Conservation (phyloP, 1,140 invertebrate species). For the Drosophila repletoides region DNA sequence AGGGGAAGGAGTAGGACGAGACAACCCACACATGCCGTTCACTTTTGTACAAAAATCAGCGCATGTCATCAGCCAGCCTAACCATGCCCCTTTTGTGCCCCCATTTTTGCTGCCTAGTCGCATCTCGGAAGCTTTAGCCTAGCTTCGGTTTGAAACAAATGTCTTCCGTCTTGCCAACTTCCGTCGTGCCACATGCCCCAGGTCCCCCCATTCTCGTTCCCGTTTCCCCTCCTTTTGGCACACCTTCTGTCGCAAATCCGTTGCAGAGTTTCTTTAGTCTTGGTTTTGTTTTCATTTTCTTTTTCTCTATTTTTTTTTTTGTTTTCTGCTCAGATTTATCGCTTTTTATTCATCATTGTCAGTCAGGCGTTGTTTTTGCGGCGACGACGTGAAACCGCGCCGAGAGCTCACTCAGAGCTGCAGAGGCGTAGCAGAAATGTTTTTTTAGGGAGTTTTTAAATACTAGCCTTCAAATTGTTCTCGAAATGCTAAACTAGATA, state of each 20-base stretch:
- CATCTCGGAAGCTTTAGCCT: slow-evolving; percentile 16
- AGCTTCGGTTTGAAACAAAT: slow-evolving; percentile 61
- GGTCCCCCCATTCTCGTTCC: slow-evolving; percentile 2
- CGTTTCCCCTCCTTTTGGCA: slow-evolving; percentile 26
- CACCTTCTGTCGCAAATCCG: slow-evolving; percentile 56
- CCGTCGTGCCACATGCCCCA: slow-evolving; percentile 7
- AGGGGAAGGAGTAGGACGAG: slow-evolving; percentile 32
- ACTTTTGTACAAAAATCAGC: slow-evolving; percentile 54
- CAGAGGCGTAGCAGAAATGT: neutral
- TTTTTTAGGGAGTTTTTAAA: too few relatives aligned
- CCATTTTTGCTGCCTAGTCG: neutral
- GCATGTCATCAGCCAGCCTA: slow-evolving; percentile 46
- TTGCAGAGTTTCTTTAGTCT: slow-evolving; percentile 33
- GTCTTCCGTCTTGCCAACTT: slow-evolving; percentile 60
- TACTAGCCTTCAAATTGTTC: too few relatives aligned
- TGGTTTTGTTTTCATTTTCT: slow-evolving; percentile 12
- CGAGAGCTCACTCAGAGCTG: neutral
- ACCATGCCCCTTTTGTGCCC: neutral
- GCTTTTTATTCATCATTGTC: slow-evolving; percentile 78
- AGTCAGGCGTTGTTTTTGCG: slow-evolving; percentile 63
- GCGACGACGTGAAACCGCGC: slow-evolving; percentile 69
- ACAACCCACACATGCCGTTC: slow-evolving; percentile 48
- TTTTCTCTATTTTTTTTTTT: slow-evolving; percentile 15
- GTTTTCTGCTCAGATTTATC: slow-evolving; percentile 65
- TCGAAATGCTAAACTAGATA: too few relatives aligned